Evolutionary conservation across 2,113 vertebrate genomes (phyloP).

Genomic region (Solea solea): DNA sequence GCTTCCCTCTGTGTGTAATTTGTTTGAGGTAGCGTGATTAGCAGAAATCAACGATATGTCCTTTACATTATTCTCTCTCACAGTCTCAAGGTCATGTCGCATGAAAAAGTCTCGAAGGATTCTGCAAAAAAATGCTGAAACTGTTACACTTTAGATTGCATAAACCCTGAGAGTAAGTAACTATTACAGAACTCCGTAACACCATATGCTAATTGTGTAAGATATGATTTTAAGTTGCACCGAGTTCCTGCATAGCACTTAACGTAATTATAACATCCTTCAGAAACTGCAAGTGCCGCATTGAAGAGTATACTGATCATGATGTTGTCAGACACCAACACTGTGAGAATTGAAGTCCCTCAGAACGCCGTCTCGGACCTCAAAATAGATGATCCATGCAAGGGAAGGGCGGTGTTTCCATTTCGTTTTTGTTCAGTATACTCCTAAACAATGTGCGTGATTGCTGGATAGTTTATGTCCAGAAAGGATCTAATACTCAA

Average conservation of each 20-base stretch:
- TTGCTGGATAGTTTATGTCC: slow-evolving; percentile 7
- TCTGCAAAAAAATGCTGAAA: background rate
- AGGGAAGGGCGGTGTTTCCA: too few species aligned
- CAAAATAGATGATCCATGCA: too few species aligned
- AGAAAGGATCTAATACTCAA: slow-evolving; percentile 12
- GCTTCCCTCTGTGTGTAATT: slow-evolving; percentile 13
- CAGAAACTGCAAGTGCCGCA: background rate
- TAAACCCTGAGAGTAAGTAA: background rate
- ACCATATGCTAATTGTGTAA: background rate
- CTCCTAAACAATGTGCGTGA: background rate
- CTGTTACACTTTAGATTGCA: slow-evolving; percentile 1
- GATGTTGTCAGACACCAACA: background rate
- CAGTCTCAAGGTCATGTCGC: background rate
- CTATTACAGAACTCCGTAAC: background rate
- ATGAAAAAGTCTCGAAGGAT: too few species aligned
- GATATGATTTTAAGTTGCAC: background rate
- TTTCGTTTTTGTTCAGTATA: background rate
- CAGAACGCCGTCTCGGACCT: too few species aligned
- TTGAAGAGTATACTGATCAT: background rate
- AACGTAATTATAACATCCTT: background rate
- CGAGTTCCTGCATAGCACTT: background rate
- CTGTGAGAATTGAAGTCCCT: background rate
- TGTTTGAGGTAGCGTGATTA: background rate
- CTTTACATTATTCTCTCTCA: background rate
- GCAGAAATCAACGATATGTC: background rate